These are phyloP conservation scores for pig (Sus scrofa) DNA, from an alignment of 2,113 vertebrate species.

Conservation along the genomic window DNA sequence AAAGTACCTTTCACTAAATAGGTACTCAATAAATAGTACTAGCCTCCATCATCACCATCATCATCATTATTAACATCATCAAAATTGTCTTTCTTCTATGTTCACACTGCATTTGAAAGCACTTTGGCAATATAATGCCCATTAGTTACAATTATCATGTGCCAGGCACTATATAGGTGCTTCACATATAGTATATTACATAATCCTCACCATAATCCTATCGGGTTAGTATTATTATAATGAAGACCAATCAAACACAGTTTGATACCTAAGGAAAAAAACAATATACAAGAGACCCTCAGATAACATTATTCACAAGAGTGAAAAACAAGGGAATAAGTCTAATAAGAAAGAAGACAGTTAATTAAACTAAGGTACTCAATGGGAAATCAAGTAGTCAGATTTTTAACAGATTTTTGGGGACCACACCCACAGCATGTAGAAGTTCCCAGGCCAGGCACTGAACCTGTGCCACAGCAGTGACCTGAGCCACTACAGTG, in stretches of 20 bases:
- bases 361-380: conserved; percentile 27
- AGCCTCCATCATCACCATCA: not conserved
- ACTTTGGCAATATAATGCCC: not conserved
- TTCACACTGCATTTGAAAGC: conserved; percentile 6
- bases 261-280: conserved; percentile 52
- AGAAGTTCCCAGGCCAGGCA: too few relatives aligned
- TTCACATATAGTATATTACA: not conserved
- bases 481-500: too few relatives aligned
- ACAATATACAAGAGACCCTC: not conserved
- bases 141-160: not conserved
- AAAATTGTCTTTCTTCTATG: conserved; percentile 3
- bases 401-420: not conserved
- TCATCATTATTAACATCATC: not conserved
- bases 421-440: too few relatives aligned
- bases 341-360: not conserved
- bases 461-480: too few relatives aligned
- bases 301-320: not conserved
- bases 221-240: conserved; percentile 4
- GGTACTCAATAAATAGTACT: conserved; percentile 1
- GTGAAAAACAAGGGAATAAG: not conserved
- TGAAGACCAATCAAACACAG: not conserved
- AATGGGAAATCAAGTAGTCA: not conserved
- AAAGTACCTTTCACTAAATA: conserved; percentile 52
- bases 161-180: not conserved
- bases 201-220: not conserved